Evolutionary conservation across 2,797 vertebrate genomes (phyloP).

Genomic region (Poeciliopsis infans): DNA sequence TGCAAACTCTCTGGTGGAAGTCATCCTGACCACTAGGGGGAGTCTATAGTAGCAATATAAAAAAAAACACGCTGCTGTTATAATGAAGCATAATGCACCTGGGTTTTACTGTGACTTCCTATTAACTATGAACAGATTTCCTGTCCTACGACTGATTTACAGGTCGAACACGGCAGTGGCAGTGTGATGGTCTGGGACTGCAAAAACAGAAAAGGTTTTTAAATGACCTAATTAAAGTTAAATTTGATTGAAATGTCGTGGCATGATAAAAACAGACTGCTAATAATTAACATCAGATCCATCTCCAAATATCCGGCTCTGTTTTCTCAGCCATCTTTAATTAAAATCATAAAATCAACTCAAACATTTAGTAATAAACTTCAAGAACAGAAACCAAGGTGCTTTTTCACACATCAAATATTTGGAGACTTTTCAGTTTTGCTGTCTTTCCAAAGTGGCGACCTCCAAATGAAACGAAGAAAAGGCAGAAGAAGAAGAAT

Average conservation of each 20-base stretch:
- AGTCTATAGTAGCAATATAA: no score
- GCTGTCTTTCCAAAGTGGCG: background rate
- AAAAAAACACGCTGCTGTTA: no score
- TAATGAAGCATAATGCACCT: no score
- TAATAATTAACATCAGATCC: background rate
- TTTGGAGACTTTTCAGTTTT: background rate
- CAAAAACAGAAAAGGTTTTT: background rate
- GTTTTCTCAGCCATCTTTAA: no score
- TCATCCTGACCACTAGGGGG: no score
- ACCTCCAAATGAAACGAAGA: constrained; percentile 24
- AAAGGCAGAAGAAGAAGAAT: constrained; percentile 4
- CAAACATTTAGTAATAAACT: no score
- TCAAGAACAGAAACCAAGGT: background rate
- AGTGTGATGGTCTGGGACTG: background rate
- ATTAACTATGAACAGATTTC: background rate
- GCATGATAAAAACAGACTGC: background rate
- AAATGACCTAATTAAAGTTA: background rate
- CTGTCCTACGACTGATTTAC: background rate
- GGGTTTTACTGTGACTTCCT: background rate
- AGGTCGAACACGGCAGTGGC: background rate
- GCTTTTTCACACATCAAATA: background rate
- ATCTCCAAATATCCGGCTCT: no score
- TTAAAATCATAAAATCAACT: no score
- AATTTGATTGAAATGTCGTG: background rate
- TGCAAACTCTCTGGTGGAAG: no score